These are phyloP conservation scores for Drosophila varians DNA, from an alignment of 1,140 invertebrate species.

Conservation along the genomic window DNA sequence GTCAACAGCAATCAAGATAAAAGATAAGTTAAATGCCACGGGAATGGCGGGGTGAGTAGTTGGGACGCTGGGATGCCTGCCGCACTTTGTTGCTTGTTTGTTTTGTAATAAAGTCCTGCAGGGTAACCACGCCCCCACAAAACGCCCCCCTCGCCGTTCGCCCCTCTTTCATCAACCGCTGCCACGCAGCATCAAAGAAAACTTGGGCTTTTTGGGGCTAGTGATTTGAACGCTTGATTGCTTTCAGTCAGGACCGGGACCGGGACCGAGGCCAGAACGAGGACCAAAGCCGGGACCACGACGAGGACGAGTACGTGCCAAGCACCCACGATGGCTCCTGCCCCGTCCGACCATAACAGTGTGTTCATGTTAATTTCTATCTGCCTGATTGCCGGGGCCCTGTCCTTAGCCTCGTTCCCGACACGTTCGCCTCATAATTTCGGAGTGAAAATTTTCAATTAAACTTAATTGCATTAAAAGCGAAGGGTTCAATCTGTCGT, in stretches of 20 bases:
- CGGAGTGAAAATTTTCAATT: conserved; percentile 81
- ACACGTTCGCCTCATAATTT: conserved; percentile 80
- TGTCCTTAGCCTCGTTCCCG: conserved; percentile 23
- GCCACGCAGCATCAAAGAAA: conserved; percentile 68
- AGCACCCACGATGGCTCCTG: conserved; percentile 54
- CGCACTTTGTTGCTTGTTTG: conserved; percentile 54
- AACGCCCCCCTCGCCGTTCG: neutral
- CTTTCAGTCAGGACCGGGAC: conserved; percentile 47
- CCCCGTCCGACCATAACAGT: conserved; percentile 19
- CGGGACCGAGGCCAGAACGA: conserved; percentile 30
- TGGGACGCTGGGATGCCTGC: conserved; percentile 8
- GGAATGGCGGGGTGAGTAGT: conserved; percentile 23
- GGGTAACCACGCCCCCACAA: conserved; percentile 14
- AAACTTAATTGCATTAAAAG: conserved; percentile 82
- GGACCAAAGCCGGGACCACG: neutral
- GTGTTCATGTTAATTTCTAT: conserved; percentile 80
- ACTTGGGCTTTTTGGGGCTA: conserved; percentile 75
- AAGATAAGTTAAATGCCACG: conserved; percentile 78
- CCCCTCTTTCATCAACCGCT: conserved; percentile 17
- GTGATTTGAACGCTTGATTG: conserved; percentile 81
- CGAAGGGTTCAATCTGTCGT: conserved; percentile 82
- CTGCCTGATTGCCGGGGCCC: conserved; percentile 65
- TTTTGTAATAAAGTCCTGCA: conserved; percentile 77
- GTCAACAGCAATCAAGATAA: conserved; percentile 82
- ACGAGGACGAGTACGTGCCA: conserved; percentile 60